These are phyloP conservation scores for Seriola quinqueradiata DNA, from an alignment of 2,113 vertebrate genomes.

Conservation along the genomic window DNA sequence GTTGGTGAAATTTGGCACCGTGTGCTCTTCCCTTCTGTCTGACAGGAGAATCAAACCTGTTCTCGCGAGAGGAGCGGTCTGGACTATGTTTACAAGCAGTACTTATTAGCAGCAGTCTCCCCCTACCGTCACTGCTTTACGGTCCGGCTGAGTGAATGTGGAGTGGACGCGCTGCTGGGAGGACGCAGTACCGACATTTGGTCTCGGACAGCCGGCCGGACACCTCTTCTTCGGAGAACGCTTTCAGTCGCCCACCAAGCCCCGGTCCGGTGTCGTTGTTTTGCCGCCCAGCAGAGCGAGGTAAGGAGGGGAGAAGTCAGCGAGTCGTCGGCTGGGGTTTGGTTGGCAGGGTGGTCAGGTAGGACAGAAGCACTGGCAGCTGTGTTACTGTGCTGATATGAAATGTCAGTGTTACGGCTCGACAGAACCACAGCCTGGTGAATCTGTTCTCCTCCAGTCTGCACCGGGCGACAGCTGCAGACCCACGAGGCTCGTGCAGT, in stretches of 20 bases:
- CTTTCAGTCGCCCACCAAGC: not conserved
- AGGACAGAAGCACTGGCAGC: conserved; percentile 1
- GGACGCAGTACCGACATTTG: conserved; percentile 44
- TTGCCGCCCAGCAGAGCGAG: not conserved
- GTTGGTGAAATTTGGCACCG: not conserved
- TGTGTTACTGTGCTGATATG: too few relatives aligned
- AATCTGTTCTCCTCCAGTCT: not conserved
- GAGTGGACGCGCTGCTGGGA: not conserved
- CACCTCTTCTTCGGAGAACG: not conserved
- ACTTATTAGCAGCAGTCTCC: conserved; percentile 70
- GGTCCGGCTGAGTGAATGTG: conserved; percentile 20
- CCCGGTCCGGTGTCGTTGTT: not conserved
- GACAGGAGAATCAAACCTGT: not conserved
- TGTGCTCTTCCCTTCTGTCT: not conserved
- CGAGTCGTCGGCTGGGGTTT: conserved; percentile 1
- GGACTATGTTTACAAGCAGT: conserved; percentile 54
- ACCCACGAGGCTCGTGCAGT: not conserved
- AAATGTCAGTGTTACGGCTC: too few relatives aligned
- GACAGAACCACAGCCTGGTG: not conserved
- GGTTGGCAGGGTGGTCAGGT: conserved; percentile 33
- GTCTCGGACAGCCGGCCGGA: conserved; percentile 28
- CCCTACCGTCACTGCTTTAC: conserved; percentile 47
- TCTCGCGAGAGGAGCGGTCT: conserved; percentile 64
- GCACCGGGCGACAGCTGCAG: not conserved
- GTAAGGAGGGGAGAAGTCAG: not conserved